These are phyloP conservation scores for Leptinotarsa tumamoca DNA, from an alignment of 2,888 invertebrate species.

Conservation along the genomic window DNA sequence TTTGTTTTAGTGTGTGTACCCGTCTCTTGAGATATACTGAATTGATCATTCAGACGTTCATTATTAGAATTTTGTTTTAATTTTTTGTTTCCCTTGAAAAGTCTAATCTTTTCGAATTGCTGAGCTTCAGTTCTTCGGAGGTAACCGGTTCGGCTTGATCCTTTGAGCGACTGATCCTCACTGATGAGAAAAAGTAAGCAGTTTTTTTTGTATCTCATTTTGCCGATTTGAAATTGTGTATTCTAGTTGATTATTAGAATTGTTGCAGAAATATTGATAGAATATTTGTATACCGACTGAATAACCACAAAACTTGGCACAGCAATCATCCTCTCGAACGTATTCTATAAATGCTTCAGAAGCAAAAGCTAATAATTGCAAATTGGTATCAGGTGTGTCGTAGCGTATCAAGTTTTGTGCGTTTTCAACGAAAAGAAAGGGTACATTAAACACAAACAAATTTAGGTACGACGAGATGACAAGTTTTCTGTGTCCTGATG, in stretches of 20 bases:
- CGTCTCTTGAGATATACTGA: constrained; percentile 8
- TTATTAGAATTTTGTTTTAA: background rate
- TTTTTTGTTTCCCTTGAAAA: background rate
- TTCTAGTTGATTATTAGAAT: background rate
- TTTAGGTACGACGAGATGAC: constrained; percentile 1
- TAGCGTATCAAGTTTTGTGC: background rate
- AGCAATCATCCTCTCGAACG: background rate
- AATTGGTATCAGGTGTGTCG: constrained; percentile 1
- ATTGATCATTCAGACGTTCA: background rate
- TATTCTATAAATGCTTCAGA: too few relatives aligned
- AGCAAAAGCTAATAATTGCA: background rate
- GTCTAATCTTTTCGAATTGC: background rate
- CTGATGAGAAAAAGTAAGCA: background rate
- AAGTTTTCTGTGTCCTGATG: constrained; percentile 16
- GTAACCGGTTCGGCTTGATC: background rate
- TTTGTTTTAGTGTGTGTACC: constrained; percentile 1
- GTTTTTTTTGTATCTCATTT: background rate
- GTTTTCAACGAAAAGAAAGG: background rate
- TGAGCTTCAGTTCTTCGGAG: too few relatives aligned
- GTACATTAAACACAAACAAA: background rate
- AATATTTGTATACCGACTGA: background rate
- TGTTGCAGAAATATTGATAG: background rate
- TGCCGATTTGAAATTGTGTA: background rate
- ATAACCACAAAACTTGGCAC: background rate
- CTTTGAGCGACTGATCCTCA: background rate